Conservation (phyloP, 2,113 vertebrate genomes). For the Cettia cetti region DNA sequence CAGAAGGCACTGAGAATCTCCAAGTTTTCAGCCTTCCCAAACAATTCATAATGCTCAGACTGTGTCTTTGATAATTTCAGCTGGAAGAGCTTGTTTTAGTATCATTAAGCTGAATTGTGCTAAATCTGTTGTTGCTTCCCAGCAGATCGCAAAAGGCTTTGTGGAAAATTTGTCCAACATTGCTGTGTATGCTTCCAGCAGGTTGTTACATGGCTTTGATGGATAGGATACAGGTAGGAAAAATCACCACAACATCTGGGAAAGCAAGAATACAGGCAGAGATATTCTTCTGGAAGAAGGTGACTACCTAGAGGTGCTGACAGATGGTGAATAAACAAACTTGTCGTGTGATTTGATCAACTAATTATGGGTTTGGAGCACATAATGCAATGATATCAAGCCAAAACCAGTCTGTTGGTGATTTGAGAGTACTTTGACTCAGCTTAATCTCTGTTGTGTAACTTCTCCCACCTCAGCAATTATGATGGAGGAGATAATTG, state of each 20-base stretch:
- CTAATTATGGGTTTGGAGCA: background rate
- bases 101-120: conserved; percentile 8
- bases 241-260: conserved; percentile 31
- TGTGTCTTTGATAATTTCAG: conserved; percentile 21
- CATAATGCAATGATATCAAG: background rate
- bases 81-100: background rate
- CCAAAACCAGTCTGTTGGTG: background rate
- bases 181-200: background rate
- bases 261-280: background rate
- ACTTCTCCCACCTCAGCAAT: background rate
- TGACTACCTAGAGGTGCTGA: conserved; percentile 20
- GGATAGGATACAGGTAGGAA: conserved; percentile 20
- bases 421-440: background rate
- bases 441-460: background rate
- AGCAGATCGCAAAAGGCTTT: background rate
- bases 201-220: conserved; percentile 52
- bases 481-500: background rate
- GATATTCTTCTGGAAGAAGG: background rate
- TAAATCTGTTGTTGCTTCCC: background rate
- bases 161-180: conserved; percentile 34
- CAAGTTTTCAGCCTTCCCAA: background rate
- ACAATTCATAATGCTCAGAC: background rate
- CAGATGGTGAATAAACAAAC: conserved; percentile 45
- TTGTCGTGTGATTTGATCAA: conserved; percentile 12
- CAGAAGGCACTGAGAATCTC: background rate